Conservation (phyloP, 2,888 invertebrate species). For the Diabrotica balteata region DNA sequence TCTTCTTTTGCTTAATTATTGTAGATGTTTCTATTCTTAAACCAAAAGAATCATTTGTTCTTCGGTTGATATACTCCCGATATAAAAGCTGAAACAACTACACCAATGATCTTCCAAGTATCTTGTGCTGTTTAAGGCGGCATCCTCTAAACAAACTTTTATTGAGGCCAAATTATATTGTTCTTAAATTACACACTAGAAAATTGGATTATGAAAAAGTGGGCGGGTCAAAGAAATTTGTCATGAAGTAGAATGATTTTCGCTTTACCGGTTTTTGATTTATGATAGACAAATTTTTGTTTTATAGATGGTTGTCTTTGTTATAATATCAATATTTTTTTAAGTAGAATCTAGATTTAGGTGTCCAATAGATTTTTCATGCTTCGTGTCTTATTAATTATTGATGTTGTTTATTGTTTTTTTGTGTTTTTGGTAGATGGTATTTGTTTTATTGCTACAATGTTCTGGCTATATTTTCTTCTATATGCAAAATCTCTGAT, state of each 20-base stretch:
- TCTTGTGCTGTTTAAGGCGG: slow-evolving; percentile 10
- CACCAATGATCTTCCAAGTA: slow-evolving; percentile 12
- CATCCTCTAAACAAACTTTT: slow-evolving; percentile 28
- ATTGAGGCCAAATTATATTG: slow-evolving; percentile 27
- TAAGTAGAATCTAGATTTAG: too few relatives aligned
- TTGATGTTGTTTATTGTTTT: too few relatives aligned
- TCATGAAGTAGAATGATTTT: slow-evolving; percentile 4
- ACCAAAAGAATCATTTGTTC: background rate
- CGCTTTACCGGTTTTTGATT: slow-evolving; percentile 7
- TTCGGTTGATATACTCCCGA: background rate
- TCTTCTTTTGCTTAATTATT: too few relatives aligned
- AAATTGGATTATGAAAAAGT: slow-evolving; percentile 24
- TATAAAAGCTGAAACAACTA: background rate
- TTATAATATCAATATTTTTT: too few relatives aligned
- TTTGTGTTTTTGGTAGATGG: too few relatives aligned
- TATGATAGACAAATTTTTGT: slow-evolving; percentile 3
- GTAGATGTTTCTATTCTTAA: too few relatives aligned
- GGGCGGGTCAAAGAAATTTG: slow-evolving; percentile 18
- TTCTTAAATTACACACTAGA: slow-evolving; percentile 30
- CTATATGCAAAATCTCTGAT: too few relatives aligned
- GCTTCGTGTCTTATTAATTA: too few relatives aligned
- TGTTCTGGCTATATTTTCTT: too few relatives aligned
- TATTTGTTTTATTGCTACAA: too few relatives aligned
- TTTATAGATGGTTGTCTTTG: background rate
- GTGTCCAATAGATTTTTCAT: too few relatives aligned